Evolutionary conservation across 2,797 vertebrate genomes (phyloP).

Genomic region (Brotula barbata): DNA sequence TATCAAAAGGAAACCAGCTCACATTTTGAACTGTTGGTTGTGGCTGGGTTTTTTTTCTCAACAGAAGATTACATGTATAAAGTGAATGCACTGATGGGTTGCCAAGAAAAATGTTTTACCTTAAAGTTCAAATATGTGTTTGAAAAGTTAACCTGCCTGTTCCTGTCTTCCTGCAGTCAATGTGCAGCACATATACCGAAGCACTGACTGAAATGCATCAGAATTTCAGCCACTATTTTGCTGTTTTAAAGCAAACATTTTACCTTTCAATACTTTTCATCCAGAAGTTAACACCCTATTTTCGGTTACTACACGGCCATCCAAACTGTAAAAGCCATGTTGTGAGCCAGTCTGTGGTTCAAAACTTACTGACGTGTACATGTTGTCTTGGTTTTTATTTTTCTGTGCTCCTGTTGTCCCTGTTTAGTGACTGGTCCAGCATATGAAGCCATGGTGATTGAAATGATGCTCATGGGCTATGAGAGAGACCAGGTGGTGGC

Average conservation of each 20-base stretch:
- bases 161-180: no score
- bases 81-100: neutral
- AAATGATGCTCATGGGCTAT: slow-evolving; percentile 99
- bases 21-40: neutral
- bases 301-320: no score
- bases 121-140: no score
- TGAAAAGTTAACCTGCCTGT: no score
- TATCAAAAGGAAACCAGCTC: neutral
- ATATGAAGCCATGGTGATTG: slow-evolving; percentile 96
- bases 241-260: no score
- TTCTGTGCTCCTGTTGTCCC: neutral
- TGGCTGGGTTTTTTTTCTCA: neutral
- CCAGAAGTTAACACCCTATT: neutral
- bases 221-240: no score
- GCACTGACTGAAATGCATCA: no score
- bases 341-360: neutral
- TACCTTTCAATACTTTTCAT: no score
- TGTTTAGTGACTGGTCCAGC: slow-evolving; percentile 91
- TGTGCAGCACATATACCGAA: no score
- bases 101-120: no score
- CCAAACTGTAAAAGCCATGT: no score
- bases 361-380: neutral
- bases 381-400: neutral
- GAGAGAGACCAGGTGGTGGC: slow-evolving; percentile 93
- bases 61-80: neutral